Conservation (phyloP, 2,797 vertebrate genomes). For the Helostoma temminkii region DNA sequence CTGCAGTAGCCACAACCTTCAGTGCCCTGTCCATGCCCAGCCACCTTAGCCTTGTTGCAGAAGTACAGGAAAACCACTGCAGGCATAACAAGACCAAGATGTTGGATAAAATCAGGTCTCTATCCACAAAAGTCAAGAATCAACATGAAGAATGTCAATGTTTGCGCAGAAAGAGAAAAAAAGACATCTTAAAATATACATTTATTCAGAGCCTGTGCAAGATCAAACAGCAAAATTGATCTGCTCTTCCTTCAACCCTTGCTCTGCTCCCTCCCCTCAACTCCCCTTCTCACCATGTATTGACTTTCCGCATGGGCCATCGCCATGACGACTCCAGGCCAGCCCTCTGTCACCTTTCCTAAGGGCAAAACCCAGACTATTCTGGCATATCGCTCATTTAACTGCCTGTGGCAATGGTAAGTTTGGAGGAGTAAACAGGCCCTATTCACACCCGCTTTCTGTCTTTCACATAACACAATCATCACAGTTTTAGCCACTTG, state of each 20-base stretch:
- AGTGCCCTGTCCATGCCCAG: conserved; percentile 31
- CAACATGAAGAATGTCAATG: conserved; percentile 84
- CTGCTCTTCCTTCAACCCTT: conserved; percentile 79
- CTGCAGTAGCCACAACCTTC: conserved; percentile 52
- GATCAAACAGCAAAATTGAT: conserved; percentile 88
- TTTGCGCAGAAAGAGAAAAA: conserved; percentile 72
- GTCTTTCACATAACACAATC: conserved; percentile 20
- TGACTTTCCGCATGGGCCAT: conserved; percentile 76
- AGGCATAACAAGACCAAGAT: conserved; percentile 77
- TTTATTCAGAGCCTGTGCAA: conserved; percentile 83
- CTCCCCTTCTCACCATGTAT: conserved; percentile 69
- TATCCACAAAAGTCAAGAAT: conserved; percentile 80
- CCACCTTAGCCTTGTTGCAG: conserved; percentile 49
- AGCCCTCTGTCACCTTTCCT: conserved; percentile 76
- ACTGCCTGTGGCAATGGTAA: conserved; percentile 53
- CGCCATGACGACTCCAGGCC: conserved; percentile 69
- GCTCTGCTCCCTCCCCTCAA: conserved; percentile 61
- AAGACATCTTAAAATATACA: conserved; percentile 81
- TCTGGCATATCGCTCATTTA: conserved; percentile 65
- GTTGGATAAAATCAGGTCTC: conserved; percentile 77
- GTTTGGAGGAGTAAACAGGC: conserved; percentile 33
- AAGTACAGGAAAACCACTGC: conserved; percentile 68
- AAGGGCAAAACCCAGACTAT: conserved; percentile 57
- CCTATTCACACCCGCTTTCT: conserved; percentile 26
- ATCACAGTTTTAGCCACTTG: conserved; percentile 47